Conservation (phyloP, 2,113 vertebrate species). For the Ciconia boyciana region DNA sequence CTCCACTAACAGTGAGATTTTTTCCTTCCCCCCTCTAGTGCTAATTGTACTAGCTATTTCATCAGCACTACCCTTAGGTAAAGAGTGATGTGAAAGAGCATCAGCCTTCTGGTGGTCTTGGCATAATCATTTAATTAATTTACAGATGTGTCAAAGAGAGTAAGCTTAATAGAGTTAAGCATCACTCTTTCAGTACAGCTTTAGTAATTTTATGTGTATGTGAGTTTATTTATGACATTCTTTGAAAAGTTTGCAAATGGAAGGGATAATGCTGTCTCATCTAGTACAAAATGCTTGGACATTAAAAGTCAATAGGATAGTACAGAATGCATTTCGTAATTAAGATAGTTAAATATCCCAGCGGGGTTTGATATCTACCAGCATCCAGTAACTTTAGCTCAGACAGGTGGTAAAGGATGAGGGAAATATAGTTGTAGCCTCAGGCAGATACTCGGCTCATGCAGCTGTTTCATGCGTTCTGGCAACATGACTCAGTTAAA, state of each 20-base stretch:
- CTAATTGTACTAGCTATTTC: background rate
- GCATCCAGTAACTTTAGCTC: conserved; percentile 58
- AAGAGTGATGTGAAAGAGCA: background rate
- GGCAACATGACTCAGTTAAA: conserved; percentile 71
- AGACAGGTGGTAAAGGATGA: conserved; percentile 66
- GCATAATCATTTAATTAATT: background rate
- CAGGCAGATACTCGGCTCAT: conserved; percentile 49
- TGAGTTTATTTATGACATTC: background rate
- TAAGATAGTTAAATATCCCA: conserved; percentile 21
- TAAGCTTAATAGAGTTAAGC: background rate
- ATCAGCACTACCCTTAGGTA: background rate
- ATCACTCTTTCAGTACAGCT: background rate
- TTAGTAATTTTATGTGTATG: background rate
- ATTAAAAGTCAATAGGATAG: background rate
- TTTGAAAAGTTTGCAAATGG: background rate
- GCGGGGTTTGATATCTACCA: conserved; percentile 12
- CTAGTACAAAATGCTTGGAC: background rate
- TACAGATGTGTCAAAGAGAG: background rate
- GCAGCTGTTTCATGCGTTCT: conserved; percentile 76
- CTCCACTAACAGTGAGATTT: background rate
- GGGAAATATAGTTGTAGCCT: conserved; percentile 65
- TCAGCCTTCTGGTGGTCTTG: background rate
- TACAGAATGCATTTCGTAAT: conserved; percentile 29
- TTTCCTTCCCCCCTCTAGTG: background rate
- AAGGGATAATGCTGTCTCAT: background rate